Conservation (phyloP, 2,113 vertebrate species). For the Salvator merianae region DNA sequence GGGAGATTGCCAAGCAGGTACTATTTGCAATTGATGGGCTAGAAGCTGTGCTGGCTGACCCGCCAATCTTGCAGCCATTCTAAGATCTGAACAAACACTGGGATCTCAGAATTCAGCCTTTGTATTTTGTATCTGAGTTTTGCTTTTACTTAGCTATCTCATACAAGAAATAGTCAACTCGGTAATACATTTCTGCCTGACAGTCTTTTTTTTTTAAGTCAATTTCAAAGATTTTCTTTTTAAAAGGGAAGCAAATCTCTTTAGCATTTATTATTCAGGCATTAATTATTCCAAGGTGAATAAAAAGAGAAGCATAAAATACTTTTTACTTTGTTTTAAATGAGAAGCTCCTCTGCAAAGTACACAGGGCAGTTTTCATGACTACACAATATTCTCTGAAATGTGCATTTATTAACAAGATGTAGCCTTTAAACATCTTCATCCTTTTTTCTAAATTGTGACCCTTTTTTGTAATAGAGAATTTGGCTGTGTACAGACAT, state of each 20-base stretch:
- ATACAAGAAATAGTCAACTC: slow-evolving; percentile 7
- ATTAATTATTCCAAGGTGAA: neutral
- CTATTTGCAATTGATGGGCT: neutral
- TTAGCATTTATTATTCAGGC: neutral
- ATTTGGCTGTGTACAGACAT: no score
- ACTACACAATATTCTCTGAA: neutral
- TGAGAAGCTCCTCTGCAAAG: neutral
- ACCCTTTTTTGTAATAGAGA: no score
- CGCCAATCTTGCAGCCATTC: no score
- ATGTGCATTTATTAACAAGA: neutral
- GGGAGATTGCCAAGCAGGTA: neutral
- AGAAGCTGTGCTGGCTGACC: neutral
- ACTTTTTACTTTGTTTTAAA: no score
- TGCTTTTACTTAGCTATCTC: neutral
- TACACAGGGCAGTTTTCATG: neutral
- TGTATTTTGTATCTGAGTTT: no score
- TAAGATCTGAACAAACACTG: no score
- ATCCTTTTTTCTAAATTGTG: no score
- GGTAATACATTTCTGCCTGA: slow-evolving; percentile 16
- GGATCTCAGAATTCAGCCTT: no score
- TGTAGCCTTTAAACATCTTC: neutral
- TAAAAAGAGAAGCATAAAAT: neutral
- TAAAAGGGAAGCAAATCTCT: no score
- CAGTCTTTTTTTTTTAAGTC: no score
- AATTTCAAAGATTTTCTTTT: no score